A percentile compares a stretch with the other conserved stretches of the same genome.
Conservation (phyloP, 2,113 vertebrate species). For the Toxotes chatareus region DNA sequence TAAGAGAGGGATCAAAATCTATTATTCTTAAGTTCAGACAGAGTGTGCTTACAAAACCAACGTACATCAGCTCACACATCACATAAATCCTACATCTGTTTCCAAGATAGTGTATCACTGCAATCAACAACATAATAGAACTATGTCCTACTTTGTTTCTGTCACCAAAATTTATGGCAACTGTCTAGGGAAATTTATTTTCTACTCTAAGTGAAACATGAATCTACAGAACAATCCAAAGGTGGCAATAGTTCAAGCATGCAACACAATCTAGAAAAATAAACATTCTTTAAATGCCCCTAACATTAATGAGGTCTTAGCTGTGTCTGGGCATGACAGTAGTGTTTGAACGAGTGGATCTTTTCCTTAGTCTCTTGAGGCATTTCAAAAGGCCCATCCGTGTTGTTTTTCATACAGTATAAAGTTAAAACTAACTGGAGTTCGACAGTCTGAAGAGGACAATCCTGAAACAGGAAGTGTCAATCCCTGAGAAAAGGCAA, state of each 20-base stretch:
- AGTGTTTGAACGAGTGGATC: slow-evolving; percentile 70
- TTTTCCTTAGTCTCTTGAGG: slow-evolving; percentile 52
- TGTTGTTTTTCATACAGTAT: slow-evolving; percentile 48
- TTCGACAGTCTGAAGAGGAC: slow-evolving; percentile 36
- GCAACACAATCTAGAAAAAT: slow-evolving; percentile 73
- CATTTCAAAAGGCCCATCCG: slow-evolving; percentile 40
- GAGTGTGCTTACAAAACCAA: slow-evolving; percentile 60
- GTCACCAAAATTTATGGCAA: slow-evolving; percentile 59
- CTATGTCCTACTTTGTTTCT: slow-evolving; percentile 48
- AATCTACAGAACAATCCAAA: slow-evolving; percentile 48
- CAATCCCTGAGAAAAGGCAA: slow-evolving; percentile 80
- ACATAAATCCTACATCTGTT: slow-evolving; percentile 59
- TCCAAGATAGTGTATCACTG: slow-evolving; percentile 14
- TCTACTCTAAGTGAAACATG: slow-evolving; percentile 45
- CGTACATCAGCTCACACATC: slow-evolving; percentile 38
- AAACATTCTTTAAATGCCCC: slow-evolving; percentile 69
- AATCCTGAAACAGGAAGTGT: slow-evolving; percentile 53
- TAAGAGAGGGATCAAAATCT: slow-evolving; percentile 35
- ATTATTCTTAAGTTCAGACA: slow-evolving; percentile 48
- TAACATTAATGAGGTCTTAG: slow-evolving; percentile 65
- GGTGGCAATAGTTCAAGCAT: slow-evolving; percentile 74
- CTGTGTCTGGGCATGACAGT: slow-evolving; percentile 67
- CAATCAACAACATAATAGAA: slow-evolving; percentile 55
- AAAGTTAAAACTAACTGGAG: slow-evolving; percentile 40
- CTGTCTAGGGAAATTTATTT: slow-evolving; percentile 51